Percentiles rank a stretch among this genome's conserved stretches.
Evolutionary conservation across 2,888 invertebrate genomes (phyloP).

Genomic region (Mythimna pallens): DNA sequence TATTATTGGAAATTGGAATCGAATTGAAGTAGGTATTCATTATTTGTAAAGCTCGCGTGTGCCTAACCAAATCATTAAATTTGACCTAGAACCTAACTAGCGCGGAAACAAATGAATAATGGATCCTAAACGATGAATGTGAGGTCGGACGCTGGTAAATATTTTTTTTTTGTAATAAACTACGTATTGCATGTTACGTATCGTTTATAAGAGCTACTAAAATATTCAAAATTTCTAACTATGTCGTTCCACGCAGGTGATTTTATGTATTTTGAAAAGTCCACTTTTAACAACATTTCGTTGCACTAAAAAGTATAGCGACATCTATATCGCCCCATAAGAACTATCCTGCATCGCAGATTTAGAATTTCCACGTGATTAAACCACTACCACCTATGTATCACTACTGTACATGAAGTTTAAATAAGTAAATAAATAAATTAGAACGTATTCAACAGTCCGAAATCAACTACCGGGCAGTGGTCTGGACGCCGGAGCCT

Average conservation of each 20-base stretch:
- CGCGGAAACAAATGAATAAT: slow-evolving; percentile 57
- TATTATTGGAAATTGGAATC: slow-evolving; percentile 28
- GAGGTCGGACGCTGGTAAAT: slow-evolving; percentile 15
- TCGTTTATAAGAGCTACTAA: not conserved
- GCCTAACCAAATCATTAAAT: slow-evolving; percentile 48
- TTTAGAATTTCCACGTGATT: too few relatives aligned
- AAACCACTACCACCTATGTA: too few relatives aligned
- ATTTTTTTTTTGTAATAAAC: slow-evolving; percentile 21
- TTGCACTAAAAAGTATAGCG: too few relatives aligned
- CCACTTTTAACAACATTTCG: too few relatives aligned
- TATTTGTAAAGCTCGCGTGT: slow-evolving; percentile 41
- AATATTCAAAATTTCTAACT: not conserved
- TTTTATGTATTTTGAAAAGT: not conserved
- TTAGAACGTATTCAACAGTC: too few relatives aligned
- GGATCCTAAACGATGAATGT: slow-evolving; percentile 26
- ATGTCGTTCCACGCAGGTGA: not conserved
- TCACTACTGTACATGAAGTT: too few relatives aligned
- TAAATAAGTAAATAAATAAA: too few relatives aligned
- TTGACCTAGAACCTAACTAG: slow-evolving; percentile 52
- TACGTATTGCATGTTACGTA: slow-evolving; percentile 7
- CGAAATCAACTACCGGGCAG: too few relatives aligned
- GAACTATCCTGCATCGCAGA: too few relatives aligned
- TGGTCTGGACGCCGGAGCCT: too few relatives aligned
- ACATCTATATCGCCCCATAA: too few relatives aligned
- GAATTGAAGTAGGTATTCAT: slow-evolving; percentile 25